Percentiles rank a stretch among this genome's conserved stretches.
phyloP scores from a whole-genome alignment of 2,113 vertebrate species.

The Salvelinus fontinalis region DNA sequence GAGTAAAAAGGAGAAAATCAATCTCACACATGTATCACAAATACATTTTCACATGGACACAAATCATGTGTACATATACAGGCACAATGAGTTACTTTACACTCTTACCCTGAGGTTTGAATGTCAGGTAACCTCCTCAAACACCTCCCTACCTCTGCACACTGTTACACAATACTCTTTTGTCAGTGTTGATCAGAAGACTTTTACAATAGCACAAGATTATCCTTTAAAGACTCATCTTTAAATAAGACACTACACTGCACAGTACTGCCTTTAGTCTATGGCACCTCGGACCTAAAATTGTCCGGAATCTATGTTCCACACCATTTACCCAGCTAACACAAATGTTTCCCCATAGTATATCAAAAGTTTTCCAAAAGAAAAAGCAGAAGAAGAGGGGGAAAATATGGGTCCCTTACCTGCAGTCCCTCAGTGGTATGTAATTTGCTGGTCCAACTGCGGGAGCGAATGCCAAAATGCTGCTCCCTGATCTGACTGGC shows the following conservation, averaged over 20 bases:
- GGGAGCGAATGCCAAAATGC: conserved; percentile 15
- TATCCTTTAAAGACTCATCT: not conserved
- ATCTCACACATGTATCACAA: too few species aligned
- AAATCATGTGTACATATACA: too few species aligned
- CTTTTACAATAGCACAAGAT: too few species aligned
- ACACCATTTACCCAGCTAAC: not conserved
- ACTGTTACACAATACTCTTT: too few species aligned
- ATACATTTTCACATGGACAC: too few species aligned
- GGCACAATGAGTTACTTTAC: too few species aligned
- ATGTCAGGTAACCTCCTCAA: conserved; percentile 32
- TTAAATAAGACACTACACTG: conserved; percentile 23
- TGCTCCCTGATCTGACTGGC: conserved; percentile 35
- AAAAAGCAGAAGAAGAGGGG: conserved; percentile 17
- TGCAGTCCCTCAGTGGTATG: conserved; percentile 52
- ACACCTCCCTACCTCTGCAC: conserved; percentile 49
- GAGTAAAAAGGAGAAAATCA: conserved; percentile 13
- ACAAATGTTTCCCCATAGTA: not conserved
- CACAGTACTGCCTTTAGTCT: not conserved
- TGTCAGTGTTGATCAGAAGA: not conserved
- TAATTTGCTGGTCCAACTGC: conserved; percentile 39
- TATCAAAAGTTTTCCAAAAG: not conserved
- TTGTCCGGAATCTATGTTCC: not conserved
- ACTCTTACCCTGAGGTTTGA: too few species aligned
- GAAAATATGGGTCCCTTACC: conserved; percentile 51
- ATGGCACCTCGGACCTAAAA: not conserved